phyloP scores from a whole-genome alignment of 2,113 vertebrate species.

The Elachura formosa region DNA sequence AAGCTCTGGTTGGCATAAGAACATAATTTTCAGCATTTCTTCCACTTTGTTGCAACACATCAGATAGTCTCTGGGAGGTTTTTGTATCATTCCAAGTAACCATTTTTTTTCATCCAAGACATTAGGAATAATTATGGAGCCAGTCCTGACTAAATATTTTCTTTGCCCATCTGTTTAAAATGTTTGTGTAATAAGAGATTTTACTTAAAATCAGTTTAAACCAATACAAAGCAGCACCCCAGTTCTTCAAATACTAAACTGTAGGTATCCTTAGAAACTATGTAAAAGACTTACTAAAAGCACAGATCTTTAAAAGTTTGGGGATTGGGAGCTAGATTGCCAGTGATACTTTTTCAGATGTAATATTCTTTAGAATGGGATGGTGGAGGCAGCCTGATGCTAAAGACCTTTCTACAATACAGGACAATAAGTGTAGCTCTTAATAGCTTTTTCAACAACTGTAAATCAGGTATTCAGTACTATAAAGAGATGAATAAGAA shows the following conservation, averaged over 20 bases:
- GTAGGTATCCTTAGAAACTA: not conserved
- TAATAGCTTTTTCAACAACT: not conserved
- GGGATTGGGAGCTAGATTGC: not conserved
- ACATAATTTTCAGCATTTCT: not conserved
- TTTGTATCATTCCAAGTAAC: slow-evolving; percentile 26
- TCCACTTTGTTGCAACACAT: not conserved
- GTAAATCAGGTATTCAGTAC: not conserved
- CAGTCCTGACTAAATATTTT: not conserved
- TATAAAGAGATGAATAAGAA: not conserved
- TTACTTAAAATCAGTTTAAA: not conserved
- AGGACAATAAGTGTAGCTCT: not conserved
- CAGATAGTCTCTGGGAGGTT: not conserved
- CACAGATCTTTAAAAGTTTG: not conserved
- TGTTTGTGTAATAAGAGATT: not conserved
- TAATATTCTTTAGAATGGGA: not conserved
- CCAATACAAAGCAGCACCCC: not conserved
- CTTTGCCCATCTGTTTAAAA: not conserved
- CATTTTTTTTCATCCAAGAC: not conserved
- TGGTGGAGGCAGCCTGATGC: not conserved
- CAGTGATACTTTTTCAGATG: not conserved
- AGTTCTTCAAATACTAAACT: not conserved
- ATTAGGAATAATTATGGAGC: slow-evolving; percentile 12
- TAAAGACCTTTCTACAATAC: not conserved
- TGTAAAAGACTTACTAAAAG: not conserved
- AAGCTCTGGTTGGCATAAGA: not conserved